Evolutionary conservation across 2,113 vertebrate genomes (phyloP).

Genomic region (Burhinus bistriatus): DNA sequence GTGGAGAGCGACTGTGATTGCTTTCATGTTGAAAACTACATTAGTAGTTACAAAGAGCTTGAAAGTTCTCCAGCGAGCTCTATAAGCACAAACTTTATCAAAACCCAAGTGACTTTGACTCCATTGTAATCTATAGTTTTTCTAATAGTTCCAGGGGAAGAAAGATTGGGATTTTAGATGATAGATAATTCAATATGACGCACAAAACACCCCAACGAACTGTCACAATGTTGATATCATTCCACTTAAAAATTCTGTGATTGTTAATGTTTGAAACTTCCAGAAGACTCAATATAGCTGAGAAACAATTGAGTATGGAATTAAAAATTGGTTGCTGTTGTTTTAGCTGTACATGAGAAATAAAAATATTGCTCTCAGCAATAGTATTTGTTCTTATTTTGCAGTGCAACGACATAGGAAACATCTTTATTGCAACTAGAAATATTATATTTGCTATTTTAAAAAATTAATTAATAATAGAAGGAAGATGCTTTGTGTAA

Average conservation of each 20-base stretch:
- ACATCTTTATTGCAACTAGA: background rate
- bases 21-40: background rate
- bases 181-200: background rate
- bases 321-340: background rate
- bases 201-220: background rate
- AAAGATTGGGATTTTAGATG: background rate
- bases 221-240: rapidly evolving
- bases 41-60: background rate
- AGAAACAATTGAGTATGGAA: background rate
- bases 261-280: background rate
- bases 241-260: background rate
- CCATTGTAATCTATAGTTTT: background rate
- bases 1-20: background rate
- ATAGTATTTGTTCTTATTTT: background rate
- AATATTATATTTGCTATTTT: background rate
- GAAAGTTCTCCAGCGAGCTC: background rate
- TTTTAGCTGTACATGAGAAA: background rate
- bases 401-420: background rate
- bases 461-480: background rate
- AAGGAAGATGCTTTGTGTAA: background rate
- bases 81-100: background rate
- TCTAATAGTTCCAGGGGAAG: background rate
- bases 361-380: background rate
- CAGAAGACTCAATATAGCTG: background rate
- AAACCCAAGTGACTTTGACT: background rate